Evolutionary conservation across 1,140 invertebrate species (phyloP).

Genomic region (Pseudomyrmex flavicornis): DNA sequence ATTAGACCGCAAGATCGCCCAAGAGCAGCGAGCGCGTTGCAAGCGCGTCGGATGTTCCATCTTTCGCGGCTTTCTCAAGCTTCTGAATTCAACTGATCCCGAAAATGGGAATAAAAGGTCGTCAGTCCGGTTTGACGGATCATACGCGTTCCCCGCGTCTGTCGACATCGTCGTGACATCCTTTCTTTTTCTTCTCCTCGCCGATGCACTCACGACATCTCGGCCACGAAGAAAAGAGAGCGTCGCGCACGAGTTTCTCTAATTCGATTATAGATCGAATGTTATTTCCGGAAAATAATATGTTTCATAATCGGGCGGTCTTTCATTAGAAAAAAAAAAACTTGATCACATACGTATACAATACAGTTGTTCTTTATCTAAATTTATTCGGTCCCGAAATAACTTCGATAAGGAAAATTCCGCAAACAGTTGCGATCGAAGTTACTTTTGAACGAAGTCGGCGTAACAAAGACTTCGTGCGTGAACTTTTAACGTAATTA

Average conservation of each 20-base stretch:
- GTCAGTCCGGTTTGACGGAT: slow-evolving; percentile 39
- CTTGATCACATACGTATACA: too few relatives aligned
- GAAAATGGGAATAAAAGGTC: slow-evolving; percentile 72
- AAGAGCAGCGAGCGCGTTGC: slow-evolving; percentile 48
- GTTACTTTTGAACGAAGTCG: background rate
- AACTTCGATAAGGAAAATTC: background rate
- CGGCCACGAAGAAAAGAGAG: slow-evolving; percentile 1
- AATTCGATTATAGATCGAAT: background rate
- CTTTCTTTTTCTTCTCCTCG: slow-evolving; percentile 48
- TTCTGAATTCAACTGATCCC: slow-evolving; percentile 81
- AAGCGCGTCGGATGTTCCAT: slow-evolving; percentile 40
- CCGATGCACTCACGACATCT: slow-evolving; percentile 18
- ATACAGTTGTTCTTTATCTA: too few relatives aligned
- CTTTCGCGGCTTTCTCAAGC: slow-evolving; percentile 77
- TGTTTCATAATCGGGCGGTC: too few relatives aligned
- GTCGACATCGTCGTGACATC: slow-evolving; percentile 44
- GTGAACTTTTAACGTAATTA: background rate
- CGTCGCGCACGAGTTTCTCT: slow-evolving; percentile 14
- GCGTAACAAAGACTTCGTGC: background rate
- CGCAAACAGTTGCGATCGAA: too few relatives aligned
- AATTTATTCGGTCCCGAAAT: background rate
- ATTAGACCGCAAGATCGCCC: slow-evolving; percentile 79
- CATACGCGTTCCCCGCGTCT: background rate
- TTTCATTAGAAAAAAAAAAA: too few relatives aligned
- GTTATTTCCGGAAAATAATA: background rate